These are phyloP conservation scores for Catharus minimus DNA, from an alignment of 2,113 vertebrate species.

Conservation along the genomic window DNA sequence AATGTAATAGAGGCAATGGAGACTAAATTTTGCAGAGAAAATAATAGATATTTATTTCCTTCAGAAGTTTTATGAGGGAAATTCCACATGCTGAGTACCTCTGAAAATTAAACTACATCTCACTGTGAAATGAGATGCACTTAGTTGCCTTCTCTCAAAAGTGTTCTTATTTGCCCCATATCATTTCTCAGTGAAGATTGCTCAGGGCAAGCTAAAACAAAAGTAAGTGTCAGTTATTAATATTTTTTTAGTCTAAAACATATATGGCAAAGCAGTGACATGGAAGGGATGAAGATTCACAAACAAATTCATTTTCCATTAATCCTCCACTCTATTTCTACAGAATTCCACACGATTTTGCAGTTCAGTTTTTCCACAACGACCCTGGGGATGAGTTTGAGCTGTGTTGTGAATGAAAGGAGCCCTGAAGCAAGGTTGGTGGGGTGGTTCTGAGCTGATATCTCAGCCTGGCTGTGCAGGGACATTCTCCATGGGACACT, in stretches of 20 bases:
- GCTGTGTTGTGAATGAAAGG: neutral
- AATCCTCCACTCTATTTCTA: neutral
- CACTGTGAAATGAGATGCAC: neutral
- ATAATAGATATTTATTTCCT: neutral
- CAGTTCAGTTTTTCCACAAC: neutral
- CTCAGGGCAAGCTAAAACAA: neutral
- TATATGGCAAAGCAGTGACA: neutral
- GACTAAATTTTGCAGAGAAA: neutral
- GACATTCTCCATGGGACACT: accelerated
- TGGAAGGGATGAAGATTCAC: neutral
- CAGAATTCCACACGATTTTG: neutral
- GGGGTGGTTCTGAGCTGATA: neutral
- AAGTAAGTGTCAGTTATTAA: neutral
- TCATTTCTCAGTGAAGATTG: neutral
- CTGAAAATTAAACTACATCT: neutral
- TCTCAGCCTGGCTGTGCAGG: neutral
- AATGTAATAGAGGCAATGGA: neutral
- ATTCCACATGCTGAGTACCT: neutral
- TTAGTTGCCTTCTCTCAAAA: neutral
- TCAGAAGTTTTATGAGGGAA: neutral
- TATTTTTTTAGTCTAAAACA: neutral
- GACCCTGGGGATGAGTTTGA: neutral
- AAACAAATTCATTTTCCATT: neutral
- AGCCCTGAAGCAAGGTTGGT: neutral
- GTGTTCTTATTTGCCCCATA: neutral